Conservation (phyloP, 2,888 invertebrate genomes). For the Bellardia bayeri region DNA sequence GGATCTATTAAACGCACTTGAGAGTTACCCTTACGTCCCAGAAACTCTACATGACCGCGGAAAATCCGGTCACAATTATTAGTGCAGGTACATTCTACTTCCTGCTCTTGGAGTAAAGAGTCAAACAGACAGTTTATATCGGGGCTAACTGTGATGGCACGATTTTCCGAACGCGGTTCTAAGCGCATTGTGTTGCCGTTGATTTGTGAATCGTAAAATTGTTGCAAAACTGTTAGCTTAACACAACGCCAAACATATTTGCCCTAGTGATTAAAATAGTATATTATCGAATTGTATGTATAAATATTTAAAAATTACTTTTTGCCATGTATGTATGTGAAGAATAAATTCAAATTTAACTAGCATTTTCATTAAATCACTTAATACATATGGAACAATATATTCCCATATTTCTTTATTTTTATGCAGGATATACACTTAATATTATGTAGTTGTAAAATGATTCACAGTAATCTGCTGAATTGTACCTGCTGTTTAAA, state of each 20-base stretch:
- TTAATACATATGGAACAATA: too few relatives aligned
- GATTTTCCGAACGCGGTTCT: slow-evolving; percentile 38
- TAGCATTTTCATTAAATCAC: too few relatives aligned
- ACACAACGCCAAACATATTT: slow-evolving; percentile 82
- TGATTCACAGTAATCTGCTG: too few relatives aligned
- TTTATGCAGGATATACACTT: too few relatives aligned
- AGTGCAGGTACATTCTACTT: slow-evolving; percentile 74
- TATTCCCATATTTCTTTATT: too few relatives aligned
- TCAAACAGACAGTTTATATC: slow-evolving; percentile 83
- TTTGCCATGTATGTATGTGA: too few relatives aligned
- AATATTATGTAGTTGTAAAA: too few relatives aligned
- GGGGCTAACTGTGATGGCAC: slow-evolving; percentile 84
- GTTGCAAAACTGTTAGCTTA: slow-evolving; percentile 76
- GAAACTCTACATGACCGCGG: slow-evolving; percentile 70
- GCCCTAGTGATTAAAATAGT: slow-evolving; percentile 77
- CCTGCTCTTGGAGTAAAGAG: slow-evolving; percentile 82
- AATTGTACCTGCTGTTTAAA: too few relatives aligned
- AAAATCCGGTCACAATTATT: slow-evolving; percentile 76
- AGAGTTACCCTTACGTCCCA: slow-evolving; percentile 61
- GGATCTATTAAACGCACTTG: slow-evolving; percentile 78
- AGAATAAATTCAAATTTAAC: too few relatives aligned
- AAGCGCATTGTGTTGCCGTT: slow-evolving; percentile 6
- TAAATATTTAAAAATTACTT: too few relatives aligned
- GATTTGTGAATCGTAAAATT: slow-evolving; percentile 48
- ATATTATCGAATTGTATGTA: too few relatives aligned